phyloP scores from a whole-genome alignment of 2,888 invertebrate species.

The Pterobdella sp. region DNA sequence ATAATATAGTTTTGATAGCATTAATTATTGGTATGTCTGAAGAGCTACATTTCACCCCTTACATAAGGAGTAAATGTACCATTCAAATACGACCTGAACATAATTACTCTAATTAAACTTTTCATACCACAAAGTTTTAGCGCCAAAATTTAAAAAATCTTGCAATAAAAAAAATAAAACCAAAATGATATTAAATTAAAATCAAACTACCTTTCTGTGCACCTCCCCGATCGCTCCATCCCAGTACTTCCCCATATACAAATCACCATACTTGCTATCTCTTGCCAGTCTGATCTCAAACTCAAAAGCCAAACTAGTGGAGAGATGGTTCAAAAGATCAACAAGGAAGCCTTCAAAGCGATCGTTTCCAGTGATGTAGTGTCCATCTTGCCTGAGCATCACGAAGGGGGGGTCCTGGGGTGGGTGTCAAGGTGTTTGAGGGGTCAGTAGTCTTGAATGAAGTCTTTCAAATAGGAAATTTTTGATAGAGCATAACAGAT shows the following conservation, averaged over 20 bases:
- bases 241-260: conserved; percentile 29
- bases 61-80: too few relatives aligned
- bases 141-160: background rate
- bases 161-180: background rate
- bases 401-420: conserved; percentile 38
- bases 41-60: too few relatives aligned
- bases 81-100: too few relatives aligned
- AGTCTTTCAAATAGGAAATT: too few relatives aligned
- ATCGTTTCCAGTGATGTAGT: conserved; percentile 37
- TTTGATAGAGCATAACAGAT: too few relatives aligned
- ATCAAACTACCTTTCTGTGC: conserved; percentile 30
- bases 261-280: conserved; percentile 35
- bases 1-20: too few relatives aligned
- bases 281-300: conserved; percentile 36
- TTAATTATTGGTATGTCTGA: too few relatives aligned
- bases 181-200: background rate
- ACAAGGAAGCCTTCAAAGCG: conserved; percentile 39
- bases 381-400: conserved; percentile 33
- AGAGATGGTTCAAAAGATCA: conserved; percentile 34
- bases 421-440: too few relatives aligned
- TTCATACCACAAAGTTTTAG: background rate
- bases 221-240: conserved; percentile 38
- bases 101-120: too few relatives aligned
- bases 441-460: too few relatives aligned
- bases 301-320: conserved; percentile 33